Base-by-base conservation (phyloP, 1,140 invertebrate genomes). In the Achroia grisella region DNA sequence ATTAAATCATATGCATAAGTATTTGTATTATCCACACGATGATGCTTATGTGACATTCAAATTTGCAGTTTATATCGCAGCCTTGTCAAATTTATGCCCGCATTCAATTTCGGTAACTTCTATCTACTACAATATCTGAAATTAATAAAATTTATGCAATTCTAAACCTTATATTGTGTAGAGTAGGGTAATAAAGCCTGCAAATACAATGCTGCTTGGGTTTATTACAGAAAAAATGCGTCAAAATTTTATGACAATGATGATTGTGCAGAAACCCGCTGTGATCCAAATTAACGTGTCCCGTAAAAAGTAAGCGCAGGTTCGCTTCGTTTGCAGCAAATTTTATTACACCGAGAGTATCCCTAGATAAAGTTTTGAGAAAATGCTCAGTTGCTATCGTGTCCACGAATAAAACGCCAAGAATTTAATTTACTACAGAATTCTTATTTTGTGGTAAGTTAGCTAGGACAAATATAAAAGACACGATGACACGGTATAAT, bases 281-380 rank as follows among this genome's bases (percentile, higher is more conserved):
- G 44, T 10, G 39, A 39, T 27, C 33, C 44, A 47, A 52, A 52
- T 52, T 52, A 52, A 52, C 39, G 39, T 50, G 35, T 29, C 31
- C n/a, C 36, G 37, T 44, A 44, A 44, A 44, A 37, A 37, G 17
- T 37, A 17, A 37, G 17, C 17, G 17, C 17, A 23, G 17, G 17
- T 15, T 37, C 17, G 35, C 35, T 37, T 12, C 9, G 14, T 13
- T 17, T 37, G 35, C 14, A 17, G n/a, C 35, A 37, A 37, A 15
- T 37, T 37, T 37, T 37, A 37, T 37, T 37, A 6, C 17, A 6
- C 17, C 17, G 17, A 6, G 2, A 23, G 6, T 23, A 23, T 2
- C 2, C 17, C 2, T 23, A 23, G 17, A 23, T 23, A 23, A 23
- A 23, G 17, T 23, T 23, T 23, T 23, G 17, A 23, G 17, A 23